Conservation (phyloP, 2,888 invertebrate species). For the Gisinianus flammeolus region DNA sequence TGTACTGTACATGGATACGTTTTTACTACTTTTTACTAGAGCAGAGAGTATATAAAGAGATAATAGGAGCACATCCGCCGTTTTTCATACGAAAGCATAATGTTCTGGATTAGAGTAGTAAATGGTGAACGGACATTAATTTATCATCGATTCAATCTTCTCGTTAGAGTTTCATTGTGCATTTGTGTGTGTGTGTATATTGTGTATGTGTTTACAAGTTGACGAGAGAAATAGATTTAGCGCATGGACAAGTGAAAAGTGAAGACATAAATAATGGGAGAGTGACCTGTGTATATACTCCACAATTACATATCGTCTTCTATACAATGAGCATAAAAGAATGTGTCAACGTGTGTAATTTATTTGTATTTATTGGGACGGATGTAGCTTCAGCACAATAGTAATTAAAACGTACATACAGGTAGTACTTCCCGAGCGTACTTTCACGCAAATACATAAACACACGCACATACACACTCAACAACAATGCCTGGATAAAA, state of each 20-base stretch:
- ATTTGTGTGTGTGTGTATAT: neutral
- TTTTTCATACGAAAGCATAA: neutral
- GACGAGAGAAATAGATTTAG: too few species aligned
- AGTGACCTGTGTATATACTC: neutral
- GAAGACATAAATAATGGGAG: constrained; percentile 25
- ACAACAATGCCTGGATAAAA: too few species aligned
- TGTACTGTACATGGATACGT: too few species aligned
- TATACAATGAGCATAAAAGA: constrained; percentile 7
- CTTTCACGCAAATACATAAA: too few species aligned
- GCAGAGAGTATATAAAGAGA: too few species aligned
- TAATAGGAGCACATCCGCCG: neutral
- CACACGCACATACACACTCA: too few species aligned
- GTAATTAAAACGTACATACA: too few species aligned
- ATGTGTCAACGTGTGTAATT: constrained; percentile 50
- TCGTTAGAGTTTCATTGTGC: constrained; percentile 8
- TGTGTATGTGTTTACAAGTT: neutral
- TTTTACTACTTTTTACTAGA: too few species aligned
- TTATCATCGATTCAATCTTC: constrained; percentile 27
- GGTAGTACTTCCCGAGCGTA: too few species aligned
- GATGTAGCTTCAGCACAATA: constrained; percentile 41
- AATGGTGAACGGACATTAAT: constrained; percentile 16
- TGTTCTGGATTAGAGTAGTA: neutral
- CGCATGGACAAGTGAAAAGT: too few species aligned
- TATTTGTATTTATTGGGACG: constrained; percentile 45
- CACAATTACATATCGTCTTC: neutral